Conservation (phyloP, 2,797 vertebrate species). For the Parauchenoglanis ngamensis region DNA sequence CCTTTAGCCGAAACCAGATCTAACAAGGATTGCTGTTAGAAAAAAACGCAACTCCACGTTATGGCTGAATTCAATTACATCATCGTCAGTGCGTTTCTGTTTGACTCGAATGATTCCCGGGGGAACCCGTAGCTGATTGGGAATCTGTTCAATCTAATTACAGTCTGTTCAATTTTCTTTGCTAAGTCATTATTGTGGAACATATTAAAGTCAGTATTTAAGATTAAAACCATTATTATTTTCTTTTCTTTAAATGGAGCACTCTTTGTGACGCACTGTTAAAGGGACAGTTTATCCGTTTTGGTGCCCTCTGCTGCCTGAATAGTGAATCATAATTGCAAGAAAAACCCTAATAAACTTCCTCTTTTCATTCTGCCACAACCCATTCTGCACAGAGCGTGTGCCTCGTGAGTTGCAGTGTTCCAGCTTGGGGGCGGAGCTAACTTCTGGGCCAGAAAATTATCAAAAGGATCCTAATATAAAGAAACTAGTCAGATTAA, state of each 20-base stretch:
- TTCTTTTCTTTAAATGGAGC: not conserved
- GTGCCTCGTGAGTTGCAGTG: not conserved
- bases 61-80: not conserved
- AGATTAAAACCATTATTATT: not conserved
- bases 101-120: not conserved
- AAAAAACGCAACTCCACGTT: not conserved
- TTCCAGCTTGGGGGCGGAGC: not conserved
- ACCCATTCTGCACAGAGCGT: not conserved
- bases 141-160: not conserved
- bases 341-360: not conserved
- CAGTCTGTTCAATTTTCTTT: not conserved
- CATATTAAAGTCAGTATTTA: not conserved
- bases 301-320: not conserved
- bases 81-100: not conserved
- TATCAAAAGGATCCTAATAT: not conserved
- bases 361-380: not conserved
- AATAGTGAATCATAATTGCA: not conserved
- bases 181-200: not conserved
- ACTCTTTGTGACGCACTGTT: not conserved
- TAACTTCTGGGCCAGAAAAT: not conserved
- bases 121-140: not conserved
- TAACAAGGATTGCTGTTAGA: not conserved
- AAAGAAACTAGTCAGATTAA: not conserved
- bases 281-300: not conserved
- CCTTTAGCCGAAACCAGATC: not conserved